A percentile compares a stretch with the other conserved stretches of the same genome.
Conservation (phyloP, 2,113 vertebrate species). For the Rhineura floridana region DNA sequence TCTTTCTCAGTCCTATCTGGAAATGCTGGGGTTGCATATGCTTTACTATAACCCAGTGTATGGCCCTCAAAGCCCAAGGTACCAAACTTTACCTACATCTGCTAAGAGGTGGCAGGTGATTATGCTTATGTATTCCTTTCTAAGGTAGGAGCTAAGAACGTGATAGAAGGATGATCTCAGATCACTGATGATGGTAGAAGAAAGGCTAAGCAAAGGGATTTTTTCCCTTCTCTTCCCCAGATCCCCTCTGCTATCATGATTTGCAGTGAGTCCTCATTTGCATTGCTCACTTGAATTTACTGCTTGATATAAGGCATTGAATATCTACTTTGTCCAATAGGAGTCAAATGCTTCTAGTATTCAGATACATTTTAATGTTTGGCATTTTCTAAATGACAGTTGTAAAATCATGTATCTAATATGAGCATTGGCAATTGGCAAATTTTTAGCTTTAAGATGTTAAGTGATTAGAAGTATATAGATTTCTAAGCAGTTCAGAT, state of each 20-base stretch:
- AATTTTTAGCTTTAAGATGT: not conserved
- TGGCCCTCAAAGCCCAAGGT: too few species aligned
- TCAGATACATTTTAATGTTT: not conserved
- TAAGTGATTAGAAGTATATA: not conserved
- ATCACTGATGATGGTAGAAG: not conserved
- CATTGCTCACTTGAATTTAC: not conserved
- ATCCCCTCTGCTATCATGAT: not conserved
- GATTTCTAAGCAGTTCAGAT: not conserved
- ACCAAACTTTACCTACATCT: too few species aligned
- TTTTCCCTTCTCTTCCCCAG: not conserved
- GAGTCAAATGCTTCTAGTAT: not conserved
- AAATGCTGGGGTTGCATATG: too few species aligned
- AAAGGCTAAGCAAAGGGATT: not conserved
- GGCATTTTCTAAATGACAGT: not conserved
- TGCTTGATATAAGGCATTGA: not conserved
- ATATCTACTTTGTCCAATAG: not conserved
- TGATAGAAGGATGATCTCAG: not conserved
- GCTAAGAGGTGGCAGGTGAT: too few species aligned
- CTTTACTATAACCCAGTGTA: too few species aligned
- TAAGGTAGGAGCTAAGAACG: too few species aligned
- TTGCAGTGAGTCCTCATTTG: not conserved
- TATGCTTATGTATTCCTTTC: too few species aligned
- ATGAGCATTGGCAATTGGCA: not conserved
- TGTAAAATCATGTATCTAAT: not conserved
- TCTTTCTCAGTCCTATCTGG: too few species aligned